phyloP scores from a whole-genome alignment of 1,140 invertebrate genomes.

The Hycleus cichorii region DNA sequence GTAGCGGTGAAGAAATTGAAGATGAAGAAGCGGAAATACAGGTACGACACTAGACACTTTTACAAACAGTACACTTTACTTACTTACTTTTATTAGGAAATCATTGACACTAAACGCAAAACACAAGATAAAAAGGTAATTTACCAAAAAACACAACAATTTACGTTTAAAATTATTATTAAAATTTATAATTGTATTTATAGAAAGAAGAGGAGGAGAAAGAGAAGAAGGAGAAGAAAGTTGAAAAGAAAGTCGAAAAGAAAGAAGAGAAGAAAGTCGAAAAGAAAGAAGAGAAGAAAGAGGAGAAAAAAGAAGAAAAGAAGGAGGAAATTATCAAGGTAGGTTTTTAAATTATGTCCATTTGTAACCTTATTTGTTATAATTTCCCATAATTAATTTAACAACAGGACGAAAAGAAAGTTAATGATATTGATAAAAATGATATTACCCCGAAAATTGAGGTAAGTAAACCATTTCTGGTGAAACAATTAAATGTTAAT shows the following conservation, averaged over 20 bases:
- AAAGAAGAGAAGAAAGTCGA: slow-evolving; percentile 43
- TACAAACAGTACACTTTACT: not conserved
- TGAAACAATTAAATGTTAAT: not conserved
- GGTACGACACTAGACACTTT: slow-evolving; percentile 1
- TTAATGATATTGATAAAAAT: slow-evolving; percentile 45
- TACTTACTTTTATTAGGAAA: slow-evolving; percentile 8
- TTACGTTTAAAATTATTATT: not conserved
- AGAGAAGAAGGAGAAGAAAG: slow-evolving; percentile 40
- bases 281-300: slow-evolving; percentile 41
- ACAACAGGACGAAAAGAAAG: slow-evolving; percentile 44
- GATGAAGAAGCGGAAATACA: slow-evolving; percentile 17
- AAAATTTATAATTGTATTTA: slow-evolving; percentile 7
- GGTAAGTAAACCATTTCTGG: slow-evolving; percentile 23
- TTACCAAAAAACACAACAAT: slow-evolving; percentile 1
- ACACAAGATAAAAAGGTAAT: slow-evolving; percentile 21
- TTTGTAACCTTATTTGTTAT: slow-evolving; percentile 3
- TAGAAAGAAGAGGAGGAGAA: slow-evolving; percentile 37
- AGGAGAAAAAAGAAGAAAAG: slow-evolving; percentile 44
- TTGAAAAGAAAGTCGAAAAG: slow-evolving; percentile 41
- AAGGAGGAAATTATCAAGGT: slow-evolving; percentile 35
- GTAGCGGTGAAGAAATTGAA: slow-evolving; percentile 17
- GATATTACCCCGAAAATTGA: slow-evolving; percentile 35
- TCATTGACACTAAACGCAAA: slow-evolving; percentile 17
- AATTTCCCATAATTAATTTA: slow-evolving; percentile 6
- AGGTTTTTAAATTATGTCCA: not conserved